Evolutionary conservation across 2,888 invertebrate genomes (phyloP).

Genomic region (Dryomyza anilis): DNA sequence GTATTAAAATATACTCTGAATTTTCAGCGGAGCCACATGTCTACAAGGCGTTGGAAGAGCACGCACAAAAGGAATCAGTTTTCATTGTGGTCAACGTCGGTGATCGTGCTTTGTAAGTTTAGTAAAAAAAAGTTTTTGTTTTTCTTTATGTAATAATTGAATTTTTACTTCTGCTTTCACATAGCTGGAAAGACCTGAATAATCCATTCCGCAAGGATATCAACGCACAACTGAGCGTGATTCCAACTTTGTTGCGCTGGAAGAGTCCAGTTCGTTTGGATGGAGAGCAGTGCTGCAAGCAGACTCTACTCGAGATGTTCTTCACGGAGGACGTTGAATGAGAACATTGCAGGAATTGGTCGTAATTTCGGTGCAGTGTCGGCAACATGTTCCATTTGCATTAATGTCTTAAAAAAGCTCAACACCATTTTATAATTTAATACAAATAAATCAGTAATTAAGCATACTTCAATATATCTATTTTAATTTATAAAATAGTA

Average conservation of each 20-base stretch:
- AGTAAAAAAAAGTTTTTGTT: no score
- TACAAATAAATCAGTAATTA: not conserved
- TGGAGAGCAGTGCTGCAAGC: slow-evolving; percentile 74
- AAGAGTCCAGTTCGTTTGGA: slow-evolving; percentile 69
- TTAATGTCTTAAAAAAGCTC: not conserved
- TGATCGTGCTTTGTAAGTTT: slow-evolving; percentile 61
- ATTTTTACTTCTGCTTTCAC: no score
- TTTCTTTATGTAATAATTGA: no score
- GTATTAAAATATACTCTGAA: slow-evolving; percentile 2
- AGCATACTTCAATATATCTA: no score
- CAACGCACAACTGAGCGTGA: slow-evolving; percentile 70
- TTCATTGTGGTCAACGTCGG: slow-evolving; percentile 79
- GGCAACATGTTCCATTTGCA: not conserved
- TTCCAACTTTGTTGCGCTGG: slow-evolving; percentile 80
- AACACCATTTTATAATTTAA: not conserved
- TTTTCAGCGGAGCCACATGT: slow-evolving; percentile 77
- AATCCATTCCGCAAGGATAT: slow-evolving; percentile 78
- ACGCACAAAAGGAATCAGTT: slow-evolving; percentile 64
- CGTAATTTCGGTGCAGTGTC: not conserved
- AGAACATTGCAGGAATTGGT: slow-evolving; percentile 20
- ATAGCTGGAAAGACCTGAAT: slow-evolving; percentile 75
- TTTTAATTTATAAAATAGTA: not conserved
- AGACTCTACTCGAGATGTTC: slow-evolving; percentile 76
- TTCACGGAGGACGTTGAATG: slow-evolving; percentile 69
- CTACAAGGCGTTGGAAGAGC: slow-evolving; percentile 65